Percentiles rank a stretch among this genome's conserved stretches.
Conservation (phyloP, 2,888 invertebrate species). For the Hetaerina titia region DNA sequence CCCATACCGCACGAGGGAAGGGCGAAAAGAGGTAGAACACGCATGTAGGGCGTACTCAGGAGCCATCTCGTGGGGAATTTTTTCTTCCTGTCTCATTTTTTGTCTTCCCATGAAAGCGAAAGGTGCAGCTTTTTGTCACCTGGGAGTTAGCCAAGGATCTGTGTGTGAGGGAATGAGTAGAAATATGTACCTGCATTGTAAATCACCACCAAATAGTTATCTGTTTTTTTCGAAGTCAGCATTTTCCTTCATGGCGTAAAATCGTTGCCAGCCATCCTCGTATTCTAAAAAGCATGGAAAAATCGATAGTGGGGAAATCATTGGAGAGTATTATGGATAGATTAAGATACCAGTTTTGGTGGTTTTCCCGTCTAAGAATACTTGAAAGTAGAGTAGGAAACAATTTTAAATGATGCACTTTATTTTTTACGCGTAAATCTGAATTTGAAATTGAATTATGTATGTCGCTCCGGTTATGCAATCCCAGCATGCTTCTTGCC, state of each 20-base stretch:
- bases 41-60: background rate
- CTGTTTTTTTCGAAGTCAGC: background rate
- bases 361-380: no score
- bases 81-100: background rate
- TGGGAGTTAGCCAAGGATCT: background rate
- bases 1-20: background rate
- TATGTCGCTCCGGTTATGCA: no score
- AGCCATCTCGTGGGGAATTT: background rate
- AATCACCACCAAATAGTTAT: background rate
- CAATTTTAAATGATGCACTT: no score
- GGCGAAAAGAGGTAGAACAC: background rate
- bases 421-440: no score
- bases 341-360: no score
- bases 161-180: background rate
- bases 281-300: background rate
- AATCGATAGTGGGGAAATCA: background rate
- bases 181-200: constrained; percentile 11
- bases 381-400: no score
- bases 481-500: no score
- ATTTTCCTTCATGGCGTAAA: background rate
- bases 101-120: constrained; percentile 11
- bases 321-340: background rate
- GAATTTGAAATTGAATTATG: no score
- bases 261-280: background rate
- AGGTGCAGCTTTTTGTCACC: background rate